Conservation (phyloP, 2,113 vertebrate genomes). For the Aramus guarauna region DNA sequence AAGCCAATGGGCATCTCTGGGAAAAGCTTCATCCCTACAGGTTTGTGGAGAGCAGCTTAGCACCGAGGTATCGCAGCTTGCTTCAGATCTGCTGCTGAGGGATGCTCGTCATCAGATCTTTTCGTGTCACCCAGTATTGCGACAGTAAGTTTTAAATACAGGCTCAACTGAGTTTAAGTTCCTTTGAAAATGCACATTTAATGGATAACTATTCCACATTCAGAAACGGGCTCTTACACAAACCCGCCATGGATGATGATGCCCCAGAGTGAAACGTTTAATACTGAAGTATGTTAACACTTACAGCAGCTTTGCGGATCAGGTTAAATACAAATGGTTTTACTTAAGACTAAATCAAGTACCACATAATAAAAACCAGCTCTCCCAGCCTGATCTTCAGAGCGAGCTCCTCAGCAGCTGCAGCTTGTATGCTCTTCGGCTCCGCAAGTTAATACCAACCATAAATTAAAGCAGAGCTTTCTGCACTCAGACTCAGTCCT, state of each 20-base stretch:
- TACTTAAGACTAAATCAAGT: not conserved
- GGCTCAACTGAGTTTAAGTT: not conserved
- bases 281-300: not conserved
- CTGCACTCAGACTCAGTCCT: not conserved
- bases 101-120: not conserved
- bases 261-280: not conserved
- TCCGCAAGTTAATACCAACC: not conserved
- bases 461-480: not conserved
- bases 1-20: not conserved
- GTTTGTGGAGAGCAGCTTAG: rapidly evolving
- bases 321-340: not conserved
- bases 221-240: not conserved
- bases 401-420: not conserved
- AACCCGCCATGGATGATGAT: rapidly evolving
- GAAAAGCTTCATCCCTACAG: not conserved
- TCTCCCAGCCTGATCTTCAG: not conserved
- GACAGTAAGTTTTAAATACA: not conserved
- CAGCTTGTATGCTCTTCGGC: not conserved
- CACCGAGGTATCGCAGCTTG: rapidly evolving
- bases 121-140: rapidly evolving
- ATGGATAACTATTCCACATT: not conserved
- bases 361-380: not conserved
- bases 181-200: not conserved
- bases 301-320: not conserved
- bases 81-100: not conserved